Evolutionary conservation across 1,140 invertebrate species (phyloP).

Genomic region (Mya arenaria): DNA sequence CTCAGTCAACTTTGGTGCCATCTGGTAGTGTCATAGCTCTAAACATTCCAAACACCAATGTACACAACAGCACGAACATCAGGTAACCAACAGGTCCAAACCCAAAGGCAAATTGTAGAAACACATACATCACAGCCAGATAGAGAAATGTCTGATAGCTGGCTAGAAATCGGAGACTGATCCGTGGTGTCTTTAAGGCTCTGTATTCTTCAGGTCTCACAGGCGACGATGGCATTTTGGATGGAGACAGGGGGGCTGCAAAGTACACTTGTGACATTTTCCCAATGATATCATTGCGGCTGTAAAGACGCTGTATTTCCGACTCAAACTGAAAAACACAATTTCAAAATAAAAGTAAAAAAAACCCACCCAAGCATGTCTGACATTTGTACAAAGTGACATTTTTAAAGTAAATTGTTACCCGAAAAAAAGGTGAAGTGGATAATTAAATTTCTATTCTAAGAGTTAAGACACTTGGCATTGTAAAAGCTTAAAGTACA

Average conservation of each 20-base stretch:
- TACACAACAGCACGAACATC: constrained; percentile 56
- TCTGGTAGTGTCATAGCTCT: constrained; percentile 10
- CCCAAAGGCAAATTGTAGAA: constrained; percentile 62
- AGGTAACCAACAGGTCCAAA: constrained; percentile 64
- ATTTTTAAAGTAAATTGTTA: too few relatives aligned
- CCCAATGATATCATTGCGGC: constrained; percentile 85
- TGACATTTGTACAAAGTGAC: not conserved
- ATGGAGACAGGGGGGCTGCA: constrained; percentile 82
- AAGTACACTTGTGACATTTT: constrained; percentile 86
- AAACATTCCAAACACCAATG: constrained; percentile 56
- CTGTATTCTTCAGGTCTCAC: constrained; percentile 83
- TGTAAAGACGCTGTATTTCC: constrained; percentile 85
- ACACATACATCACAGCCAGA: constrained; percentile 66
- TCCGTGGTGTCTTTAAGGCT: constrained; percentile 85
- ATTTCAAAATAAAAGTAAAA: not conserved
- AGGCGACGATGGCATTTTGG: constrained; percentile 82
- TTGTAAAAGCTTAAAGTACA: too few relatives aligned
- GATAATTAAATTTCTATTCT: not conserved
- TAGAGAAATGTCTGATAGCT: constrained; percentile 84
- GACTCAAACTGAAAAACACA: constrained; percentile 84
- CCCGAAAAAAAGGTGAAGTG: too few relatives aligned
- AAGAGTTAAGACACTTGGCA: not conserved
- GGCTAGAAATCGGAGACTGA: constrained; percentile 87
- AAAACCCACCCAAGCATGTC: not conserved
- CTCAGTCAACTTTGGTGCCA: not conserved